Evolutionary conservation across 2,888 invertebrate species (phyloP).

Genomic region (Theretra japonica): DNA sequence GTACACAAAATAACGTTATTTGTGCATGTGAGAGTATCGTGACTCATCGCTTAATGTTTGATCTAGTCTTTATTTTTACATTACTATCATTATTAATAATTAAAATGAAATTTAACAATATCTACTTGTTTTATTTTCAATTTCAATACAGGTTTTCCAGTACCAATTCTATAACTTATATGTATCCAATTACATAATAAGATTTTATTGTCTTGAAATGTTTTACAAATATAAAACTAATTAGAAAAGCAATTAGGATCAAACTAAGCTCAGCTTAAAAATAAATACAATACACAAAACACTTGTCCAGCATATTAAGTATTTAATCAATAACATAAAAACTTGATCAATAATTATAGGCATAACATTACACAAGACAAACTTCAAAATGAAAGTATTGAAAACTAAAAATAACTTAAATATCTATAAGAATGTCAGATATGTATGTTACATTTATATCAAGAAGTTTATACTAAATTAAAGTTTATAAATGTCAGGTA

Average conservation of each 20-base stretch:
- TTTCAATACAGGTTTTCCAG: background rate
- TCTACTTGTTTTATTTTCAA: slow-evolving; percentile 41
- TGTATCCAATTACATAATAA: no score
- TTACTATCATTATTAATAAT: slow-evolving; percentile 49
- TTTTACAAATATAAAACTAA: no score
- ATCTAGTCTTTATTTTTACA: slow-evolving; percentile 76
- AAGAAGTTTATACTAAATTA: background rate
- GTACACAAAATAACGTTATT: slow-evolving; percentile 62
- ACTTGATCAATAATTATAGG: slow-evolving; percentile 18
- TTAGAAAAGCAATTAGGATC: no score
- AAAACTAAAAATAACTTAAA: slow-evolving; percentile 7
- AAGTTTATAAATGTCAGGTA: background rate
- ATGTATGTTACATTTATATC: slow-evolving; percentile 16
- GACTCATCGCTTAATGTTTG: slow-evolving; percentile 70
- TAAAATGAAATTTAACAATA: slow-evolving; percentile 43
- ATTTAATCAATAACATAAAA: slow-evolving; percentile 25
- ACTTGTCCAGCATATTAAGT: background rate
- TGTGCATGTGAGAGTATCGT: slow-evolving; percentile 73
- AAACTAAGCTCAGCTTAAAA: no score
- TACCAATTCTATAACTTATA: no score
- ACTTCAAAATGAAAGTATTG: slow-evolving; percentile 11
- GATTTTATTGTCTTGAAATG: no score
- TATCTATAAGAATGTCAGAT: slow-evolving; percentile 10
- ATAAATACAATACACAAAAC: slow-evolving; percentile 7
- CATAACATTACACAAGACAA: slow-evolving; percentile 8